Evolutionary conservation across 2,888 invertebrate species (phyloP).

Genomic region (Coenonympha glycerion): DNA sequence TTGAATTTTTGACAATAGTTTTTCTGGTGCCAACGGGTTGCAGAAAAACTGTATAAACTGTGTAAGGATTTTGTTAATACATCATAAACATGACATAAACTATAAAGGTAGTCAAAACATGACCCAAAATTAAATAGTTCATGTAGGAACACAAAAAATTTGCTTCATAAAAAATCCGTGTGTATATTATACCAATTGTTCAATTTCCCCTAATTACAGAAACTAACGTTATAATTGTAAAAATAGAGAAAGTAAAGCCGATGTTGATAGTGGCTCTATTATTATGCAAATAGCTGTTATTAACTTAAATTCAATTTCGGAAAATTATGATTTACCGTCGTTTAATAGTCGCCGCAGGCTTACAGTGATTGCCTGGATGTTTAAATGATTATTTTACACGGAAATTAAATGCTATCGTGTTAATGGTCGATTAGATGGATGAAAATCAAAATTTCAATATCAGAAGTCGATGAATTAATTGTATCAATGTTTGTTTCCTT

Average conservation of each 20-base stretch:
- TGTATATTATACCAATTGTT: too few species aligned
- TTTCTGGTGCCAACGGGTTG: too few species aligned
- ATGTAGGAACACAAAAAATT: too few species aligned
- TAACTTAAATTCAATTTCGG: conserved; percentile 61
- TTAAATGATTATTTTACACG: conserved; percentile 6
- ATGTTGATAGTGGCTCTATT: conserved; percentile 31
- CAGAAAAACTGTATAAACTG: too few species aligned
- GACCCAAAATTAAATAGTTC: too few species aligned
- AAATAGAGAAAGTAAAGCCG: conserved; percentile 29
- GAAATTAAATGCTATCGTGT: neutral
- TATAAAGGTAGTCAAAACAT: too few species aligned
- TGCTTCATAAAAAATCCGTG: too few species aligned
- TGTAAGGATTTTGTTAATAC: too few species aligned
- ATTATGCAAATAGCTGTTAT: conserved; percentile 52
- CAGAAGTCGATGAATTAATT: neutral
- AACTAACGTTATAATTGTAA: neutral
- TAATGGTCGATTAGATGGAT: neutral
- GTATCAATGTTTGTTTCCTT: too few species aligned
- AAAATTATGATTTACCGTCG: conserved; percentile 48
- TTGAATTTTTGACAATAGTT: too few species aligned
- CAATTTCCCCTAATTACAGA: neutral
- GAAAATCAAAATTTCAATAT: neutral
- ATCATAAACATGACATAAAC: too few species aligned
- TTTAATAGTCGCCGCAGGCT: conserved; percentile 30
- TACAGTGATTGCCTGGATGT: conserved; percentile 4